These are phyloP conservation scores for Saccopteryx leptura DNA, from an alignment of 2,113 vertebrate genomes.

Conservation along the genomic window DNA sequence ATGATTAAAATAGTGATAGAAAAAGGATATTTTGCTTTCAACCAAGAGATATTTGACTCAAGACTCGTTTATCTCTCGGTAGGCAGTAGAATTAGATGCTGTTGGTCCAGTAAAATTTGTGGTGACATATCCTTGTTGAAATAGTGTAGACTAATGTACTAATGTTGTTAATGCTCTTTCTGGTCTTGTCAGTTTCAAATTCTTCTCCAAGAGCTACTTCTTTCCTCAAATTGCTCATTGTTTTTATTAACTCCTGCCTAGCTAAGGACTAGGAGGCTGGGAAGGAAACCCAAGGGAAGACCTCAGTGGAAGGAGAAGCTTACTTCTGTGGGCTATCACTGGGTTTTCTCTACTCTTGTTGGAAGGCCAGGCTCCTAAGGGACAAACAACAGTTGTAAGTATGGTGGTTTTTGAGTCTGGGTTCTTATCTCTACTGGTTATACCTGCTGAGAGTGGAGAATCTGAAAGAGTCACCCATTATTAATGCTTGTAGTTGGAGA, in stretches of 20 bases:
- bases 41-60: constrained; percentile 38
- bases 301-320: neutral
- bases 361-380: neutral
- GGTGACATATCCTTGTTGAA: neutral
- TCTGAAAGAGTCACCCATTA: neutral
- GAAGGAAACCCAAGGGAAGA: constrained; percentile 47
- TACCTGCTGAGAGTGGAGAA: neutral
- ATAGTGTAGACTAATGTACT: neutral
- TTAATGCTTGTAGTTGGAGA: neutral
- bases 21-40: constrained; percentile 36
- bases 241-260: constrained; percentile 31
- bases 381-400: neutral
- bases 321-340: neutral
- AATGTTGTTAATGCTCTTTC: neutral
- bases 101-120: neutral
- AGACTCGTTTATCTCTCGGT: neutral
- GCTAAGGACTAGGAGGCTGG: neutral
- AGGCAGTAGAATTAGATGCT: neutral
- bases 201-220: neutral
- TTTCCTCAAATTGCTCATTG: neutral
- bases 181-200: constrained; percentile 4
- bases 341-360: neutral
- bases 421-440: neutral
- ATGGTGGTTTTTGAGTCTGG: neutral
- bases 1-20: constrained; percentile 50